Evolutionary conservation across 2,888 invertebrate genomes (phyloP), one percentile per base, ranked within the genome.

Genomic region (Dasysyrphus albostriatus): DNA sequence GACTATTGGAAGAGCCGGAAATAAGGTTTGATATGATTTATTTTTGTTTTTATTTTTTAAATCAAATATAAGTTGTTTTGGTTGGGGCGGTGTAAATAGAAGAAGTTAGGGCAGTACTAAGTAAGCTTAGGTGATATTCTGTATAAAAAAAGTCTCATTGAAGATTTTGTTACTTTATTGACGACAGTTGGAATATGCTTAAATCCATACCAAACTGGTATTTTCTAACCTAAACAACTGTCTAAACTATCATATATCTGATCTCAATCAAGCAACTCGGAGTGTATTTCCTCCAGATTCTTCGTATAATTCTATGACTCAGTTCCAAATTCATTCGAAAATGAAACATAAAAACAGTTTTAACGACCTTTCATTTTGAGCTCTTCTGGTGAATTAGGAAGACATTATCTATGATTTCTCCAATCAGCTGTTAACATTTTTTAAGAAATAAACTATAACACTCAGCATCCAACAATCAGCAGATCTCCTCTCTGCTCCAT

Each of bases 1-100:
- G 67, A 67, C 29, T 34, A 90, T 90, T 63, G 89, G 89, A 32
- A 89, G 82, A 51, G 67, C 49, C 16, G 90, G 89, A 83, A 91
- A 92, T 77, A 90, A 92, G 92, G 92, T 92, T 90, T 90, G 87
- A n/a, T 67, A 81, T 54, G 0, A 51, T 67, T 73, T 73, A 73
- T 8, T 44, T 42, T 24, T 29, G 49, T 19, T 54, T 63, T 29
- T n/a, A 56, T 59, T 19, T 59, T 5, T 63, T 10, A n/a, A n/a
- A 10, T 59, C 19, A 2, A 29, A 29, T 14, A 14, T 54, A 3
- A 12, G 5, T 2, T 24, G 2, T 29, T 29, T 54, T 14, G 3
- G 9, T 9, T 19, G 10, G 49, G 19, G 49, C 24, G 24, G 24
- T 24, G 24, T 2, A 24, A 24, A 24, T 24, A 24, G 1, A 5